Conservation (phyloP, 35 echinoderm and acorn worm genomes). For the Anneissia japonica region DNA sequence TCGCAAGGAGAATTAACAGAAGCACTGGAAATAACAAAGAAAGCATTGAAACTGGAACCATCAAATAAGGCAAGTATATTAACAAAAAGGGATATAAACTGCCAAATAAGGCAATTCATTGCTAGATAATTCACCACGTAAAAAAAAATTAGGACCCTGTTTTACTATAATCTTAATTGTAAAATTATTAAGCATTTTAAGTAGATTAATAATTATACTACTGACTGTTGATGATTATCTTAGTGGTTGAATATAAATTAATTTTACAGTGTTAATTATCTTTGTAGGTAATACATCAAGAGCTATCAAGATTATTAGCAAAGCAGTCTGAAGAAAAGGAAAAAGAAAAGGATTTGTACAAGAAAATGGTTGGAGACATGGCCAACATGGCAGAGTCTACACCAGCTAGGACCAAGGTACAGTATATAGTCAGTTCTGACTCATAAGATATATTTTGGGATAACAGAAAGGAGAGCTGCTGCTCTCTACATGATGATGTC, state of each 20-base stretch:
- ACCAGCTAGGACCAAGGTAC: not conserved
- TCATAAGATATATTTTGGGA: too few relatives aligned
- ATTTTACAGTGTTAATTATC: not conserved
- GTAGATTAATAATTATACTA: not conserved
- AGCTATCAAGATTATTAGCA: constrained; percentile 61
- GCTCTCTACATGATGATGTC: too few relatives aligned
- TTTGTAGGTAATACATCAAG: constrained; percentile 82
- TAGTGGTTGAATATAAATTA: not conserved
- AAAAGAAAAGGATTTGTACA: constrained; percentile 60
- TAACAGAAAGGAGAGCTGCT: too few relatives aligned
- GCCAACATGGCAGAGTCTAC: constrained; percentile 41
- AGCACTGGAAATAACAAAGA: constrained; percentile 34
- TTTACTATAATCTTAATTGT: too few relatives aligned
- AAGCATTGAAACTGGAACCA: constrained; percentile 48
- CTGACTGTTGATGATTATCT: not conserved
- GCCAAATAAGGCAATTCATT: too few relatives aligned
- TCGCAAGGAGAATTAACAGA: constrained; percentile 43
- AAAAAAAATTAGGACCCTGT: too few relatives aligned
- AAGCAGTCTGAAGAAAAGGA: constrained; percentile 48
- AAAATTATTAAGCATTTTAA: not conserved
- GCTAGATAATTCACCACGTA: too few relatives aligned
- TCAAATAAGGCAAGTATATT: constrained; percentile 52
- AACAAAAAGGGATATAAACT: too few relatives aligned
- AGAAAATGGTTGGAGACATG: constrained; percentile 94
- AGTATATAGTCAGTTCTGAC: too few relatives aligned